These are phyloP conservation scores for Echeneis naucrates DNA, from an alignment of 2,797 vertebrate species.

Conservation along the genomic window DNA sequence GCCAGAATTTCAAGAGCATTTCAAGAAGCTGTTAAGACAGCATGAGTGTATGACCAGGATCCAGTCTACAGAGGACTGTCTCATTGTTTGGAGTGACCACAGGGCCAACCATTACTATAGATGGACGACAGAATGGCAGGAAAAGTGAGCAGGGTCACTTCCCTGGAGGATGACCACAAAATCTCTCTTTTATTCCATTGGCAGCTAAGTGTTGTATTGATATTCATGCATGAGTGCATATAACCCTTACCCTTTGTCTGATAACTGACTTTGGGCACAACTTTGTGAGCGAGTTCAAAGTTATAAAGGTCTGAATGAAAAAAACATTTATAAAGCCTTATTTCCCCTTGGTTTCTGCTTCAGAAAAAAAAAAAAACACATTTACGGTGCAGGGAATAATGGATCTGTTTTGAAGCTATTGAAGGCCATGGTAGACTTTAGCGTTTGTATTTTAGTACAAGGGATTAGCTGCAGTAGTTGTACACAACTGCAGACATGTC, in stretches of 20 bases:
- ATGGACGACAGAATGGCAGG: conserved; percentile 29
- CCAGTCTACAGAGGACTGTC: conserved; percentile 35
- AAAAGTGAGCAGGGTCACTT: conserved; percentile 30
- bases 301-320: conserved; percentile 6
- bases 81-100: conserved; percentile 37
- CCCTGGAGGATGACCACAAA: conserved; percentile 29
- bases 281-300: conserved; percentile 3
- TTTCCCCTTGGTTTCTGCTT: background rate
- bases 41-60: conserved; percentile 21
- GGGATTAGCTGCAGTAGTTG: background rate
- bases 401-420: background rate
- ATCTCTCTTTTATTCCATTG: conserved; percentile 5
- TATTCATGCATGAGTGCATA: conserved; percentile 12
- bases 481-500: background rate
- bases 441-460: background rate
- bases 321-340: background rate
- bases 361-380: conserved; percentile 5
- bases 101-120: conserved; percentile 34
- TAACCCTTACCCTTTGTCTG: background rate
- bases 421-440: background rate
- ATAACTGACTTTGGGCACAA: conserved; percentile 5
- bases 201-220: conserved; percentile 27
- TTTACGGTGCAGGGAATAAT: background rate
- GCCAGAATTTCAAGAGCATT: conserved; percentile 8
- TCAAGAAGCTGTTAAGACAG: conserved; percentile 10